Base-by-base conservation (phyloP, 1,140 invertebrate genomes). In the Cherax quadricarinatus region DNA sequence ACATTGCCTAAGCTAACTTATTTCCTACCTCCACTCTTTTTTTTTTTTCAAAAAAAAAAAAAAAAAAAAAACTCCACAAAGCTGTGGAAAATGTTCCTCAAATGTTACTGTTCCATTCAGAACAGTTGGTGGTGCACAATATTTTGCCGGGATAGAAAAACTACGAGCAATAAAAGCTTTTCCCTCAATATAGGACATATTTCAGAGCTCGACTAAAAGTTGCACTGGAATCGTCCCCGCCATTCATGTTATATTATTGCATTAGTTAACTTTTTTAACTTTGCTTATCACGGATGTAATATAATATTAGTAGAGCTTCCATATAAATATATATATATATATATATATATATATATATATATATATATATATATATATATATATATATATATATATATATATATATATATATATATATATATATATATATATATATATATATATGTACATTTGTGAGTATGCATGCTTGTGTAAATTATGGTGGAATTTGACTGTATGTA, bases 341-440 rank as follows among this genome's bases (percentile, higher is more conserved):
- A 83, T 60, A 75, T 87, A 49, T 87, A 75, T 87, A 49, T 75
- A 75, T 51, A n/a, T 53, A 51, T 79, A 51, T 87, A 78, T 78
- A 70, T 86, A 49, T 70, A 49, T 70, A 70, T 75, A 49, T 75
- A 86, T 75, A 86, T 75, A 73, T 70, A 48, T 84, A 70, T 86
- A 86, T 86, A 73, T 73, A 86, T 73, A 16, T 75, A 86, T 75
- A 41, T 86, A 86, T 86, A 41, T 86, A 49, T 70, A 49, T 86
- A 86, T 75, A 75, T 75, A 73, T 75, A 73, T 75, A 48, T 70
- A 86, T 73, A 70, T 73, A 73, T 86, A 48, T 73, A 86, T 73
- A 73, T 75, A 86, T 75, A 70, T 86, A 86, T 73, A 70, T 86
- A 51, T 70, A 75, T 86, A 73, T 75, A 75, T 75, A 86, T 49